These are phyloP conservation scores for Coenonympha glycerion DNA, from an alignment of 2,888 invertebrate species.

Conservation along the genomic window DNA sequence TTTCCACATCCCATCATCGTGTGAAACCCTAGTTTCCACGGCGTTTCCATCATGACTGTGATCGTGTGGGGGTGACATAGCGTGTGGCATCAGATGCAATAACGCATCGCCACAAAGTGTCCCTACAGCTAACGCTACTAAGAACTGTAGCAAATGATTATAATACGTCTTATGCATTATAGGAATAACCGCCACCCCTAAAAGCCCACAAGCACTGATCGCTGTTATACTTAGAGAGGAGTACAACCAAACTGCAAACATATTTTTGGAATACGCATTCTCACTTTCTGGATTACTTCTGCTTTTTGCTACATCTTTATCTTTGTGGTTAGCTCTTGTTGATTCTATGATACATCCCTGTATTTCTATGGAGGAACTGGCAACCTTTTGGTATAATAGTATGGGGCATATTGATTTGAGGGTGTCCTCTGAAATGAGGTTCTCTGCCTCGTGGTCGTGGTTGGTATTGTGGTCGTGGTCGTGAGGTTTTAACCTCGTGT, in stretches of 20 bases:
- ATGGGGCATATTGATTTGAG: conserved; percentile 79
- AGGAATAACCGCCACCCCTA: conserved; percentile 93
- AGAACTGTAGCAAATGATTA: conserved; percentile 90
- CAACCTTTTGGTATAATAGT: conserved; percentile 79
- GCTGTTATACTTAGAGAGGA: conserved; percentile 86
- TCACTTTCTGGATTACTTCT: conserved; percentile 29
- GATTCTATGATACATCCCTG: conserved; percentile 73
- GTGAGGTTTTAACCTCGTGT: conserved; percentile 55
- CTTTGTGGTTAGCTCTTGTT: conserved; percentile 33
- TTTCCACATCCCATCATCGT: conserved; percentile 87
- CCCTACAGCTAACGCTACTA: conserved; percentile 94
- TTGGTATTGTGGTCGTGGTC: conserved; percentile 37
- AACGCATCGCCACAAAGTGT: conserved; percentile 94
- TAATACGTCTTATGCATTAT: conserved; percentile 92
- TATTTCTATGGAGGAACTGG: conserved; percentile 69
- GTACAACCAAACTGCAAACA: conserved; percentile 85
- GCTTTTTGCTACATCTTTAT: conserved; percentile 15
- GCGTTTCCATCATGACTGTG: conserved; percentile 39
- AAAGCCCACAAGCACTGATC: conserved; percentile 90
- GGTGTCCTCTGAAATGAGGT: conserved; percentile 46
- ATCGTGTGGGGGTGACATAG: conserved; percentile 65
- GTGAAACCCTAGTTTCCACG: conserved; percentile 44
- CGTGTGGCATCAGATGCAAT: conserved; percentile 93
- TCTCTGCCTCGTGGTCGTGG: conserved; percentile 40
- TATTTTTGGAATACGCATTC: conserved; percentile 50